Evolutionary conservation across 2,113 vertebrate species (phyloP).

Genomic region (Leiothrix lutea): DNA sequence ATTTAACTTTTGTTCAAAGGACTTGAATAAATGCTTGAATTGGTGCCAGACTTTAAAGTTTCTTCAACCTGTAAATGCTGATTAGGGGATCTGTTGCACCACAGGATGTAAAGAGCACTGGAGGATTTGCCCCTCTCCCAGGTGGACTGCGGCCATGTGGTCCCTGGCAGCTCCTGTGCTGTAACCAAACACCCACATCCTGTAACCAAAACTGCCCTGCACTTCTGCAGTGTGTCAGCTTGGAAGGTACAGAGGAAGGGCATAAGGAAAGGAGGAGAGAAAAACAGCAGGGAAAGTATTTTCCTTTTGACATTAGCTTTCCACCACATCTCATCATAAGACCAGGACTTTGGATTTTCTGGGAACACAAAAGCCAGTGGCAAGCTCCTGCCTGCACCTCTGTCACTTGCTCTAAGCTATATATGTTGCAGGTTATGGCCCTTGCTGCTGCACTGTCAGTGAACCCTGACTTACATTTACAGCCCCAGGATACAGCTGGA

Average conservation of each 20-base stretch:
- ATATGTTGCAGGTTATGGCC: neutral
- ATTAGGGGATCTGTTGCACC: neutral
- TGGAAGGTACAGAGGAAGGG: fast-evolving
- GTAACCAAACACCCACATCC: neutral
- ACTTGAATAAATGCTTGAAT: neutral
- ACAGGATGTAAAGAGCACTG: neutral
- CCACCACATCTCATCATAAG: neutral
- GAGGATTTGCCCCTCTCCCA: neutral
- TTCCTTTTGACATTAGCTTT: neutral
- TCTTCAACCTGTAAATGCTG: neutral
- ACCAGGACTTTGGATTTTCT: neutral
- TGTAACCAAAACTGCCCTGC: neutral
- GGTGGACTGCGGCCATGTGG: fast-evolving
- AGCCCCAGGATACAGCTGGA: neutral
- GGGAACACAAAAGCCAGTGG: neutral
- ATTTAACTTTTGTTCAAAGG: neutral
- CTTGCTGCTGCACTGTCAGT: fast-evolving
- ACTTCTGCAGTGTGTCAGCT: neutral
- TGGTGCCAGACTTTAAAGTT: neutral
- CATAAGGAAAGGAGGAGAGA: neutral
- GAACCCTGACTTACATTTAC: neutral
- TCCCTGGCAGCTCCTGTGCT: neutral
- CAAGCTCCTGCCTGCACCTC: neutral
- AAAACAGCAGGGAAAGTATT: neutral
- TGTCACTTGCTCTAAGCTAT: neutral